Evolutionary conservation across 2,888 invertebrate species (phyloP), one percentile per base, ranked within the genome.

Genomic region (Agonum fuliginosum): DNA sequence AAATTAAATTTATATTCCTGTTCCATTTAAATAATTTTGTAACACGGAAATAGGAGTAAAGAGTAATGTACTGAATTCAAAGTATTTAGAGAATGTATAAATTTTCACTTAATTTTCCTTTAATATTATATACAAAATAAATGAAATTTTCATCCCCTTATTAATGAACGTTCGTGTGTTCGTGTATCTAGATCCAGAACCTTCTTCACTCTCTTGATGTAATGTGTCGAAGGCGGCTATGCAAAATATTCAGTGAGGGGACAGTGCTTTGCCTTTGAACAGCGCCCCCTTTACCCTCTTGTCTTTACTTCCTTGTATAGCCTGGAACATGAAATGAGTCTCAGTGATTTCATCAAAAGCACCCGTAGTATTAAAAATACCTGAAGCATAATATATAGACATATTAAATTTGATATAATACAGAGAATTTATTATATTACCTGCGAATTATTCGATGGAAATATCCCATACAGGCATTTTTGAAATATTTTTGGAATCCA

Each of bases 261-360:
- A 24, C 58, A 62, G 30, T 46, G 46, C 17, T 62, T 30, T 62
- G 58, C 30, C 58, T 62, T 62, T 62, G 58, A 30, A 30, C 27
- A 17, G 30, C 30, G 14, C 0, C 58, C 17, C 10, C 8, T 46
- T 17, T 0, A 0, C 17, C 46, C 17, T 3, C 17, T 12, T 27
- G 14, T 30, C 17, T 12, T 20, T 27, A 34, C 34, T 3, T 14
- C 30, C 58, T n/a, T n/a, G n/a, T n/a, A n/a, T n/a, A n/a, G n/a
- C n/a, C 22, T 20, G 37, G 37, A 46, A 41, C 20, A 41, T 67
- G 67, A 30, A 67, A 67, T 67, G 67, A 41, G 41, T 20, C 19
- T 19, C 67, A 67, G 67, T 41, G 67, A 67, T 67, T 41, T 67
- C 41, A 67, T 67, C 41, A 67, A 67, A 67, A 67, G 41, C 41